A percentile compares a stretch with the other conserved stretches of the same genome.
phyloP scores from a whole-genome alignment of 2,888 invertebrate species.

The Orthosia cruda region DNA sequence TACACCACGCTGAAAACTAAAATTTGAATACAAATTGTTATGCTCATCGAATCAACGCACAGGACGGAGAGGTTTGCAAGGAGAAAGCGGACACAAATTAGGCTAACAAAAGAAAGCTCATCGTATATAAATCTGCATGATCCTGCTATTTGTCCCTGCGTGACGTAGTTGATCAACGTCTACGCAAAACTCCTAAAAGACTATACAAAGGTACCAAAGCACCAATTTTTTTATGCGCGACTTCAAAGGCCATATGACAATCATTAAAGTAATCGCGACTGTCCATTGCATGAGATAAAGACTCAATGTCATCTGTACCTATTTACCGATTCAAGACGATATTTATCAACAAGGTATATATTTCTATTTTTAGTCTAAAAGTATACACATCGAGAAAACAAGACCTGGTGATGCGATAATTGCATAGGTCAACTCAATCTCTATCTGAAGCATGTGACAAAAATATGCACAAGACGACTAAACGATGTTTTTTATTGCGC shows the following conservation, averaged over 20 bases:
- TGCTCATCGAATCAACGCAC: too few species aligned
- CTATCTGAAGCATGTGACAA: slow-evolving; percentile 22
- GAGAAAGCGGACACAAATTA: too few species aligned
- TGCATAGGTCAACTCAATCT: slow-evolving; percentile 46
- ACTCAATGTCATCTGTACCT: slow-evolving; percentile 7
- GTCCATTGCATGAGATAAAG: neutral
- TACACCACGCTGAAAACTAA: too few species aligned
- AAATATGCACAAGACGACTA: slow-evolving; percentile 37
- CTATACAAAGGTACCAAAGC: neutral
- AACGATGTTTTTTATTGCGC: slow-evolving; percentile 57
- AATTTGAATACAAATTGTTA: too few species aligned
- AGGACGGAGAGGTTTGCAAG: too few species aligned
- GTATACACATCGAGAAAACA: slow-evolving; percentile 26
- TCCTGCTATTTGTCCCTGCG: too few species aligned
- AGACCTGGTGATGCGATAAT: slow-evolving; percentile 23
- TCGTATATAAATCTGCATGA: too few species aligned
- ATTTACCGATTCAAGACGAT: slow-evolving; percentile 2
- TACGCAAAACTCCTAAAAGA: too few species aligned
- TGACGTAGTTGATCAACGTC: too few species aligned
- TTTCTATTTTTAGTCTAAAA: slow-evolving; percentile 29
- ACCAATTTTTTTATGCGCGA: neutral
- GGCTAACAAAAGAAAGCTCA: too few species aligned
- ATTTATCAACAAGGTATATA: slow-evolving; percentile 12
- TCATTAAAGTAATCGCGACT: neutral
- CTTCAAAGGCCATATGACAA: neutral